These are phyloP conservation scores for Brotogeris chrysoptera DNA, from an alignment of 2,797 vertebrate species.

Conservation along the genomic window DNA sequence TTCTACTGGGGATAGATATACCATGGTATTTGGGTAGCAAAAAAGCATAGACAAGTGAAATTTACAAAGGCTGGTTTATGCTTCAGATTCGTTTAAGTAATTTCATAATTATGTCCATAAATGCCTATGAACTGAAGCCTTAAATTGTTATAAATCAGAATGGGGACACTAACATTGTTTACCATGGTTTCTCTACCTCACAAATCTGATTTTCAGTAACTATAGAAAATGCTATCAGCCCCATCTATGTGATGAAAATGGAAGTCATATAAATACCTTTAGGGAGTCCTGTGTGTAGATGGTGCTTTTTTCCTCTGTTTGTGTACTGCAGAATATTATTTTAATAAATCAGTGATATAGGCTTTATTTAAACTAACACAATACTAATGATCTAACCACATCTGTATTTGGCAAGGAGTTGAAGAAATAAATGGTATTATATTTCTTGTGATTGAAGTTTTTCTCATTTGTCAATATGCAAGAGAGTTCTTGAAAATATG, in stretches of 20 bases:
- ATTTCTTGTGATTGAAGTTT: not conserved
- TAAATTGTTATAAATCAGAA: not conserved
- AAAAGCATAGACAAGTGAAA: not conserved
- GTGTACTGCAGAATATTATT: not conserved
- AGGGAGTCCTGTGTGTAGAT: not conserved
- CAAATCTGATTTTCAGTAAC: not conserved
- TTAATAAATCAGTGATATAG: not conserved
- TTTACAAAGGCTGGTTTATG: not conserved
- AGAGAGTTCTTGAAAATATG: not conserved
- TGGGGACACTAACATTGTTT: not conserved
- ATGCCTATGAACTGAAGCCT: not conserved
- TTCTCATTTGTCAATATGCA: not conserved
- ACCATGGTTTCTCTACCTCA: not conserved
- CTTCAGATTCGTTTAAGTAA: not conserved
- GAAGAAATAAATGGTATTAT: not conserved
- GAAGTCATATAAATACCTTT: not conserved
- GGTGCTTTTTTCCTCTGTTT: not conserved
- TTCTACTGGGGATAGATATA: not conserved
- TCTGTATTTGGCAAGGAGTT: not conserved
- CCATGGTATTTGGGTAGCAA: not conserved
- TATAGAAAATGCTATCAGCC: not conserved
- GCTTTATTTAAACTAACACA: not conserved
- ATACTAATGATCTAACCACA: not conserved
- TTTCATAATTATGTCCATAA: not conserved
- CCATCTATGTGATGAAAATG: not conserved